Percentiles rank a stretch among this genome's conserved stretches.
Evolutionary conservation across 2,797 vertebrate species (phyloP).

Genomic region (Betta splendens): DNA sequence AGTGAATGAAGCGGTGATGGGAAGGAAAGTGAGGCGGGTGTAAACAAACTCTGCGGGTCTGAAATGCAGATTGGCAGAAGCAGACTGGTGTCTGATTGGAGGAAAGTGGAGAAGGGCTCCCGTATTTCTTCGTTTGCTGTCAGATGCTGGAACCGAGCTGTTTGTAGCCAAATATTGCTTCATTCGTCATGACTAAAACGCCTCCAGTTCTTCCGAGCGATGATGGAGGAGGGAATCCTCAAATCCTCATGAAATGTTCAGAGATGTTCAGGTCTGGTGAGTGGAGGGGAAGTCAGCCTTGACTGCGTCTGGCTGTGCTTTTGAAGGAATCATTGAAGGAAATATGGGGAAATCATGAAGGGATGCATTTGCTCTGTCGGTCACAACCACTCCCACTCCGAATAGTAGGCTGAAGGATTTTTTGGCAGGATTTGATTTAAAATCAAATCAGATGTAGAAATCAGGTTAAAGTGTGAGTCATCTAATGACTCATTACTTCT

Average conservation of each 20-base stretch:
- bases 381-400: slow-evolving; percentile 47
- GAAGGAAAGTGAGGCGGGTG: too few species aligned
- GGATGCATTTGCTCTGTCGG: slow-evolving; percentile 38
- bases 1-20: too few species aligned
- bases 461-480: slow-evolving; percentile 38
- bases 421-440: slow-evolving; percentile 17
- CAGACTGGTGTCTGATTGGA: too few species aligned
- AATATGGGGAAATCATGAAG: slow-evolving; percentile 42
- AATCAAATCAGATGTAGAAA: slow-evolving; percentile 31
- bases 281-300: slow-evolving; percentile 28
- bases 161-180: slow-evolving; percentile 27
- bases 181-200: slow-evolving; percentile 17
- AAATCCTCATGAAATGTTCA: slow-evolving; percentile 34
- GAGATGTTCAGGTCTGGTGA: slow-evolving; percentile 40
- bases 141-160: slow-evolving; percentile 20
- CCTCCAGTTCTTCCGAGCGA: slow-evolving; percentile 24
- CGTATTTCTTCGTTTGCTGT: slow-evolving; percentile 1
- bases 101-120: slow-evolving; percentile 9
- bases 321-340: slow-evolving; percentile 31
- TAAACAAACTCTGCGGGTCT: too few species aligned
- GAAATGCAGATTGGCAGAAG: too few species aligned
- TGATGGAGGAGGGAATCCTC: slow-evolving; percentile 33
- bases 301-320: slow-evolving; percentile 45
- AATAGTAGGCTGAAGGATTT: slow-evolving; percentile 13
- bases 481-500: slow-evolving; percentile 32